Evolutionary conservation across 2,113 vertebrate species (phyloP).

Genomic region (Gambusia affinis): DNA sequence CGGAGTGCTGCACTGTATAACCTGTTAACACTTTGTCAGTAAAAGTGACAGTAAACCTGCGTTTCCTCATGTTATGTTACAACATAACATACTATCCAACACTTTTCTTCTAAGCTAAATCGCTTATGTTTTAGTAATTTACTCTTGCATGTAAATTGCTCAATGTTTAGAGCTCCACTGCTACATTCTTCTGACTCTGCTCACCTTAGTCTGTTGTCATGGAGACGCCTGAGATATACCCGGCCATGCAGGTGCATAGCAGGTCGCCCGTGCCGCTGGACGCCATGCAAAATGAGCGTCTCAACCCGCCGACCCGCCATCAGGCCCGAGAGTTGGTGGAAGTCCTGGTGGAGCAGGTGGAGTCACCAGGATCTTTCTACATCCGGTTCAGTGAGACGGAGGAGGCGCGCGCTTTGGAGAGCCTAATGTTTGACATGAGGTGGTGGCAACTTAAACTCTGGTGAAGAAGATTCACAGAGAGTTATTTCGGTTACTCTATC

Average conservation of each 20-base stretch:
- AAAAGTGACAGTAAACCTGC: not conserved
- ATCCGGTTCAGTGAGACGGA: conserved; percentile 80
- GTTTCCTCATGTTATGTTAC: too few relatives aligned
- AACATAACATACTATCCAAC: too few relatives aligned
- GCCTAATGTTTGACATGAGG: conserved; percentile 96
- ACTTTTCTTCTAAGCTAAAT: too few relatives aligned
- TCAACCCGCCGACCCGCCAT: conserved; percentile 77
- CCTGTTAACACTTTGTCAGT: not conserved
- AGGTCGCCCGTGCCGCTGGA: conserved; percentile 82
- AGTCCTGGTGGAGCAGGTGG: conserved; percentile 83
- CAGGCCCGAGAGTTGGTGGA: conserved; percentile 76
- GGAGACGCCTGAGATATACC: conserved; percentile 68
- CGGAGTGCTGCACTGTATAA: not conserved
- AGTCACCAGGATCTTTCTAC: conserved; percentile 89
- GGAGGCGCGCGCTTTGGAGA: conserved; percentile 80
- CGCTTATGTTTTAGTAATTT: too few relatives aligned
- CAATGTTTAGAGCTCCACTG: too few relatives aligned
- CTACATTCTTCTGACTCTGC: not conserved
- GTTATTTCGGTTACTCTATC: too few relatives aligned
- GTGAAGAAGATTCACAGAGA: too few relatives aligned
- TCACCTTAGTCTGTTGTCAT: not conserved
- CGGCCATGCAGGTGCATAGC: conserved; percentile 30
- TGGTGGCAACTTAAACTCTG: conserved; percentile 44
- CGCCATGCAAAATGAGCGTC: conserved; percentile 79
- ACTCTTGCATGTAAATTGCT: too few relatives aligned